Evolutionary conservation across 2,113 vertebrate species (phyloP).

Genomic region (Bathybates hornii): DNA sequence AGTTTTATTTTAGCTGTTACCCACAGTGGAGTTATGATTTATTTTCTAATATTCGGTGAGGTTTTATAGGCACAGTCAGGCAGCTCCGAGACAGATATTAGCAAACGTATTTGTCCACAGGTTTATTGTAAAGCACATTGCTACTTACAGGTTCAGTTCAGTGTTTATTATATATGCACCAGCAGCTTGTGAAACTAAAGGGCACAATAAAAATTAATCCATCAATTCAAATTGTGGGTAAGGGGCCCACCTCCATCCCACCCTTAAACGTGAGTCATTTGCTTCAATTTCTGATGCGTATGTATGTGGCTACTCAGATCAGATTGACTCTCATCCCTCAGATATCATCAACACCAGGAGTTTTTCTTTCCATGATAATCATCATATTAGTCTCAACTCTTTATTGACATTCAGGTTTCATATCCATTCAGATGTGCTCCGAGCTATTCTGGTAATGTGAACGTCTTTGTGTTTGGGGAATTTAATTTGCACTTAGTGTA

Average conservation of each 20-base stretch:
- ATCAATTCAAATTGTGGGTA: neutral
- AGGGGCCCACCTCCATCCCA: neutral
- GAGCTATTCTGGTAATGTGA: neutral
- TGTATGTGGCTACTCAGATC: neutral
- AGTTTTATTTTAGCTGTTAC: neutral
- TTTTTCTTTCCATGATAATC: neutral
- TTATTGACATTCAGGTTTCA: conserved; percentile 1
- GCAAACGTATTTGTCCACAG: neutral
- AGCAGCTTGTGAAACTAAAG: neutral
- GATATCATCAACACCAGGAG: neutral
- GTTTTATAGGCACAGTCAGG: neutral
- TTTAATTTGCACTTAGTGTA: conserved; percentile 8
- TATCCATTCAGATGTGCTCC: neutral
- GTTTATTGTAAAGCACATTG: neutral
- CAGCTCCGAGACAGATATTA: neutral
- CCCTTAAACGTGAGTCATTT: neutral
- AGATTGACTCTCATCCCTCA: neutral
- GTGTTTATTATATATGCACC: neutral
- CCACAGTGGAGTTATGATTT: neutral
- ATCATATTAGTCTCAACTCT: neutral
- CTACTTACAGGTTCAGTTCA: neutral
- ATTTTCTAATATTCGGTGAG: neutral
- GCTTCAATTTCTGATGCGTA: neutral
- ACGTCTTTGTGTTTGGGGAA: neutral
- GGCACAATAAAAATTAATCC: neutral